A percentile compares a stretch with the other conserved stretches of the same genome.
phyloP scores from a whole-genome alignment of 2,797 vertebrate species.

The Florisuga fusca region DNA sequence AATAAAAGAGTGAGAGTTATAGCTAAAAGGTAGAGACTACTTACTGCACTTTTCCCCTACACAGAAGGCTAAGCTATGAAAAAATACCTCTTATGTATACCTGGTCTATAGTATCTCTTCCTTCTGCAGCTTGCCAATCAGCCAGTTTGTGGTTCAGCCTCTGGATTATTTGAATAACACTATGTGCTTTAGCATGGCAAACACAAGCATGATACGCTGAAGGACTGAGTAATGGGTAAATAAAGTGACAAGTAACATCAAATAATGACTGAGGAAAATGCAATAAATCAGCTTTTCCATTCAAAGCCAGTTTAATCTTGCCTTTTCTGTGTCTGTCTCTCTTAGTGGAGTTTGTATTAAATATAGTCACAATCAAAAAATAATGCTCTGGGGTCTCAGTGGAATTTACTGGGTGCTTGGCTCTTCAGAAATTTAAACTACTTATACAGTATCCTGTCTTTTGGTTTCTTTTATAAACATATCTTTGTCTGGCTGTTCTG shows the following conservation, averaged over 20 bases:
- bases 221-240: neutral
- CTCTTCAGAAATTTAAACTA: neutral
- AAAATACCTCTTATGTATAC: neutral
- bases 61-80: neutral
- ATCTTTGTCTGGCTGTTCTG: neutral
- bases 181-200: neutral
- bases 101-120: neutral
- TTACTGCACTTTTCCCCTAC: neutral
- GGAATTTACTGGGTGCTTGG: neutral
- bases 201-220: neutral
- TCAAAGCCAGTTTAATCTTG: neutral
- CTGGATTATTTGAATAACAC: neutral
- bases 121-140: neutral
- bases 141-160: neutral
- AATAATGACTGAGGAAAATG: neutral
- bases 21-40: neutral
- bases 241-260: neutral
- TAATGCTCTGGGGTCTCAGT: neutral
- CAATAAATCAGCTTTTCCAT: neutral
- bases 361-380: neutral
- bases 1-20: neutral
- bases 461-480: accelerated
- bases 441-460: neutral
- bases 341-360: neutral
- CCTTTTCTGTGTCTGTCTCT: neutral